Percentiles rank a stretch among this genome's conserved stretches.
Evolutionary conservation across 2,113 vertebrate species (phyloP).

Genomic region (Pteronura brasiliensis): DNA sequence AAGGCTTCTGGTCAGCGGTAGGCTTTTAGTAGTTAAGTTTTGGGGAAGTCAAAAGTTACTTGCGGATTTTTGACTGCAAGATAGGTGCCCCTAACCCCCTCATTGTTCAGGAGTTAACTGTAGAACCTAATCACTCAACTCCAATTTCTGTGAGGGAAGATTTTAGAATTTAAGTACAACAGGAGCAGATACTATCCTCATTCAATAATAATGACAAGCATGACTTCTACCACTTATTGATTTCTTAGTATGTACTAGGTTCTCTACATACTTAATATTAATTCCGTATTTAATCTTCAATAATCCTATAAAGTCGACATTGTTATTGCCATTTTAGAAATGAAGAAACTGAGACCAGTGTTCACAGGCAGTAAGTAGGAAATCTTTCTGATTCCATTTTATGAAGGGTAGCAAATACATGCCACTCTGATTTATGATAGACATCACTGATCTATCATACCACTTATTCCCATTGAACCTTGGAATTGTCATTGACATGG

Average conservation of each 20-base stretch:
- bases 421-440: not conserved
- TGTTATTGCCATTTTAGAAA: slow-evolving; percentile 5
- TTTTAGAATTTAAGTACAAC: not conserved
- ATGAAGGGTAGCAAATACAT: not conserved
- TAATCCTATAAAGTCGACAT: not conserved
- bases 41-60: not conserved
- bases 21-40: not conserved
- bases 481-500: not conserved
- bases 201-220: not conserved
- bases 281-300: not conserved
- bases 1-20: not conserved
- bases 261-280: not conserved
- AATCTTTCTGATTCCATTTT: not conserved
- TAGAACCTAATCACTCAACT: not conserved
- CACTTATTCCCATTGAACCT: not conserved
- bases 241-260: not conserved
- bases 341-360: not conserved
- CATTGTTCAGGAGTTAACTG: not conserved
- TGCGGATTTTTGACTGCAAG: not conserved
- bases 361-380: not conserved
- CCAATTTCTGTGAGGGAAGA: not conserved
- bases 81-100: not conserved
- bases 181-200: not conserved
- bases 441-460: not conserved
- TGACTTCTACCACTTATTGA: not conserved